phyloP scores from a whole-genome alignment of 2,113 vertebrate species.

The Serilophus lunatus region DNA sequence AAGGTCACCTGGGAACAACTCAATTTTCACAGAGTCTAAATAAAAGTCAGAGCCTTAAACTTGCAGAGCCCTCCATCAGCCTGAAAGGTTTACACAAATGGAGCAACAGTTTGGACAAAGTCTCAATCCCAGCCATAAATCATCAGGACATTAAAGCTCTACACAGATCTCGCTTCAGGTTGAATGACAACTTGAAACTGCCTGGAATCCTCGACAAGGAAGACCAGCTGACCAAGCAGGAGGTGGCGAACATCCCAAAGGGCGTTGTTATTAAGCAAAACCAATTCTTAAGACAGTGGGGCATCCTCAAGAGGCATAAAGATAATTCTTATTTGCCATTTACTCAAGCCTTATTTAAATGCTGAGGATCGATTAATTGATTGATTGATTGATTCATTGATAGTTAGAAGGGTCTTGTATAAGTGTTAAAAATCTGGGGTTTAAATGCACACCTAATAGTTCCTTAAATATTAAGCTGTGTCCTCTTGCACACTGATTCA shows the following conservation, averaged over 20 bases:
- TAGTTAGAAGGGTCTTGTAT: neutral
- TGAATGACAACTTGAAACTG: neutral
- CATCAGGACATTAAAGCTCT: neutral
- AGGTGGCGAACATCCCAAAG: neutral
- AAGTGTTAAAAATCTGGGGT: neutral
- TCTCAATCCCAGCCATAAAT: conserved; percentile 3
- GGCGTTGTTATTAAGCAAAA: neutral
- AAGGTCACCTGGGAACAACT: neutral
- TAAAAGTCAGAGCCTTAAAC: neutral
- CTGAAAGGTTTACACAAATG: conserved; percentile 9
- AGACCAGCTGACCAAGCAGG: neutral
- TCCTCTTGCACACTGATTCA: neutral
- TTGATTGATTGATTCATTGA: neutral
- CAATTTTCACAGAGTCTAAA: neutral
- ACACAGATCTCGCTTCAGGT: neutral
- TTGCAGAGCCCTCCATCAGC: neutral
- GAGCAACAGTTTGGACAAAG: neutral
- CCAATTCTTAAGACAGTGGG: no score
- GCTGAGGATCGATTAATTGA: neutral
- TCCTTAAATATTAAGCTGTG: neutral
- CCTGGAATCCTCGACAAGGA: neutral
- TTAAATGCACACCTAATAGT: neutral
- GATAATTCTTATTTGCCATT: neutral
- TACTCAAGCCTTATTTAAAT: neutral
- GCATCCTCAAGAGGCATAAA: neutral